These are phyloP conservation scores for Phymastichus coffea DNA, from an alignment of 1,140 invertebrate genomes.

Conservation along the genomic window DNA sequence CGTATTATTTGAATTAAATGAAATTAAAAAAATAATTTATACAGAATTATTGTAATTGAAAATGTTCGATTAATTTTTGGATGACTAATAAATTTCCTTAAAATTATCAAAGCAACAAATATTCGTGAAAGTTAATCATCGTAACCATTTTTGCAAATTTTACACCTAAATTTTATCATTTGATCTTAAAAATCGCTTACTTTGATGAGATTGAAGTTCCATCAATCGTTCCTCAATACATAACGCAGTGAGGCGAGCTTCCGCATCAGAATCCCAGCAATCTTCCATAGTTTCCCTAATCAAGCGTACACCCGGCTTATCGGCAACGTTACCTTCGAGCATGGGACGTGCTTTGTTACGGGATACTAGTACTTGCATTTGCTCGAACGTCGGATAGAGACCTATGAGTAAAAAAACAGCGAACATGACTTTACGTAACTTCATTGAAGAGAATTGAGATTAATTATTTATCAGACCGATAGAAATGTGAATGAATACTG, in stretches of 20 bases:
- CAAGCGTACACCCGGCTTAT: conserved; percentile 66
- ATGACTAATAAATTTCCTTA: no score
- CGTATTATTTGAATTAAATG: no score
- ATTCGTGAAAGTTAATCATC: no score
- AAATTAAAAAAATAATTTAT: no score
- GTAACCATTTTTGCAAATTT: no score
- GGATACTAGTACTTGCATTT: conserved; percentile 79
- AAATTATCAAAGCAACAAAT: no score
- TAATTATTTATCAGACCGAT: no score
- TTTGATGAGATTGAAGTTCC: conserved; percentile 66
- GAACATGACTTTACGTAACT: background rate
- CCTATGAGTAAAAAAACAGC: conserved; percentile 51
- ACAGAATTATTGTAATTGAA: no score
- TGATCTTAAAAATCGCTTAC: conserved; percentile 41
- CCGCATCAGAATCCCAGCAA: conserved; percentile 93
- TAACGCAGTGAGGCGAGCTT: conserved; percentile 84
- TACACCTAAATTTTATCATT: background rate
- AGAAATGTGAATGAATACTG: no score
- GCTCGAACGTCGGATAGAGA: conserved; percentile 70
- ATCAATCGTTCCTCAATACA: conserved; percentile 85
- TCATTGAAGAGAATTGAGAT: no score
- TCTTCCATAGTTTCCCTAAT: conserved; percentile 89
- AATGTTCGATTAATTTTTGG: background rate
- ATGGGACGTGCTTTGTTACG: conserved; percentile 82
- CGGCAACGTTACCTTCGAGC: conserved; percentile 61